These are phyloP conservation scores for Popillia japonica DNA, from an alignment of 1,140 invertebrate species.

Conservation along the genomic window DNA sequence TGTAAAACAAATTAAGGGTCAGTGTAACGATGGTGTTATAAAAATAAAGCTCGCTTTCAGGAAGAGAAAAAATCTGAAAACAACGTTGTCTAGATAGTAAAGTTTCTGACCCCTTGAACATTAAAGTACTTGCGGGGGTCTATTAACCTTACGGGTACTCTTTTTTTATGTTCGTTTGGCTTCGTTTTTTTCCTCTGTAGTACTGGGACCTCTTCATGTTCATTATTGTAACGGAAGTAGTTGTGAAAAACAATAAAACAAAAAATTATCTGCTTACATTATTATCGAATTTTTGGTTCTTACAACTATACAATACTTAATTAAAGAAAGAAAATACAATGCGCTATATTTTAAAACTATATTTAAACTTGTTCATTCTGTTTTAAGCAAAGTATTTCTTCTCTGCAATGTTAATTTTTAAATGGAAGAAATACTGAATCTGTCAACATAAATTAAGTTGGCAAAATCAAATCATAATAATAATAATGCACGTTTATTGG, in stretches of 20 bases:
- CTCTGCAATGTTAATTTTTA: too few species aligned
- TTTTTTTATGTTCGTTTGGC: background rate
- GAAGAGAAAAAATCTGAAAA: constrained; percentile 24
- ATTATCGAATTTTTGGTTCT: too few species aligned
- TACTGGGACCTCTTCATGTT: background rate
- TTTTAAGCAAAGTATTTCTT: too few species aligned
- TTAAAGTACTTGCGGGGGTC: constrained; percentile 24
- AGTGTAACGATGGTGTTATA: constrained; percentile 23
- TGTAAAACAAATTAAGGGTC: constrained; percentile 35
- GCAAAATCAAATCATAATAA: too few species aligned
- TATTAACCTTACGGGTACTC: constrained; percentile 22
- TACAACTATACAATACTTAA: too few species aligned
- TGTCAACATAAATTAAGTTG: too few species aligned
- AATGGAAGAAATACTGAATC: too few species aligned
- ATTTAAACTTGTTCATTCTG: too few species aligned
- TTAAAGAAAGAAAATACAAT: too few species aligned
- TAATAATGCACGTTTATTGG: too few species aligned
- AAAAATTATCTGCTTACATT: background rate
- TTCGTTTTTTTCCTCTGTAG: background rate
- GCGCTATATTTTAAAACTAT: too few species aligned
- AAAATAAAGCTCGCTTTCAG: constrained; percentile 30
- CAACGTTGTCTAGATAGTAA: constrained; percentile 28
- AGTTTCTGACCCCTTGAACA: constrained; percentile 28
- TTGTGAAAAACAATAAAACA: background rate
- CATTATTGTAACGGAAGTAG: background rate